Evolutionary conservation across 2,113 vertebrate species (phyloP).

Genomic region (Speoplatyrhinus poulsoni): DNA sequence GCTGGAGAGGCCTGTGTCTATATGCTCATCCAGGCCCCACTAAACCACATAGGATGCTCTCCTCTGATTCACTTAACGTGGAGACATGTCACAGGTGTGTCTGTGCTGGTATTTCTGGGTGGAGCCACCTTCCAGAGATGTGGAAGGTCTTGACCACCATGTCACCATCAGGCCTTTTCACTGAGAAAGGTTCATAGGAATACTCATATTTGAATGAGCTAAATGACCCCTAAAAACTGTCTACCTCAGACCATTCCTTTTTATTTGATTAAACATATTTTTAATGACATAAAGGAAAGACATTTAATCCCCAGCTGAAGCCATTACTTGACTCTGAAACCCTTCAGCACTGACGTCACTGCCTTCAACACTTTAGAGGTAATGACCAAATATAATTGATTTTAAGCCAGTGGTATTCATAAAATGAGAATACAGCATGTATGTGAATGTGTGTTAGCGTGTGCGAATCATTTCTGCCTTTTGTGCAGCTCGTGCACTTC

Average conservation of each 20-base stretch:
- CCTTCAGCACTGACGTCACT: conserved; percentile 15
- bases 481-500: background rate
- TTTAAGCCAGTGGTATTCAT: conserved; percentile 21
- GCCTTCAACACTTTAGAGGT: conserved; percentile 11
- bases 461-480: conserved; percentile 13
- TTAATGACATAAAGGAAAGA: conserved; percentile 19
- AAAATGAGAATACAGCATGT: conserved; percentile 32
- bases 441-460: conserved; percentile 25
- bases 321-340: conserved; percentile 6
- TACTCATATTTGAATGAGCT: background rate
- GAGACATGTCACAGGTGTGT: too few species aligned
- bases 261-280: conserved; percentile 8
- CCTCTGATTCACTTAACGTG: too few species aligned
- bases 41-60: too few species aligned
- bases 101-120: too few species aligned
- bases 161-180: too few species aligned
- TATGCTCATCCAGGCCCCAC: too few species aligned
- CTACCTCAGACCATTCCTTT: background rate
- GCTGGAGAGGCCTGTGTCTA: too few species aligned
- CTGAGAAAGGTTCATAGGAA: conserved; percentile 10
- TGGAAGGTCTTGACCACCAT: too few species aligned
- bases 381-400: conserved; percentile 31
- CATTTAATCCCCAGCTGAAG: conserved; percentile 16
- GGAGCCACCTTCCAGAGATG: too few species aligned
- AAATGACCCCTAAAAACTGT: background rate